Evolutionary conservation across 2,888 invertebrate species (phyloP).

Genomic region (Cephus pulcher): DNA sequence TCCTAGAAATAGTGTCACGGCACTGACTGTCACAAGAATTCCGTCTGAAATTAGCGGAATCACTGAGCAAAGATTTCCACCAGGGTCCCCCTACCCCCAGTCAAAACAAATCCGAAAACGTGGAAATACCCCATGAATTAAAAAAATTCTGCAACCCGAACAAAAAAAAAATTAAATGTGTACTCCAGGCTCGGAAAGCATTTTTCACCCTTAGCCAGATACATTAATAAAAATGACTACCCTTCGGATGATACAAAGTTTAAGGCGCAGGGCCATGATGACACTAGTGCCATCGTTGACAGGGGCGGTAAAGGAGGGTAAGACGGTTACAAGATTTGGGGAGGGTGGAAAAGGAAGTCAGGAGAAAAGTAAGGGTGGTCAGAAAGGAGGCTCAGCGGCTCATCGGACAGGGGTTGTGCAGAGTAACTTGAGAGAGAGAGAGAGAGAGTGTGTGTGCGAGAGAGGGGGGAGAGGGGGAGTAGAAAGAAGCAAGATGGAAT

Average conservation of each 20-base stretch:
- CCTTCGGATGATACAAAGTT: background rate
- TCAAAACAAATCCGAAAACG: background rate
- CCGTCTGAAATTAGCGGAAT: background rate
- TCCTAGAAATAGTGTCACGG: conserved; percentile 1
- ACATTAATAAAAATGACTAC: background rate
- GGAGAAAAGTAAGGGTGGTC: conserved; percentile 10
- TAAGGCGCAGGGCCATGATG: background rate
- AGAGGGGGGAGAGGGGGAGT: conserved; percentile 15
- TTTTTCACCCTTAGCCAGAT: background rate
- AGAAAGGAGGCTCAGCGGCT: conserved; percentile 7
- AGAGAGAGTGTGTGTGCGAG: conserved; percentile 10
- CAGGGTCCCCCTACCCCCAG: background rate
- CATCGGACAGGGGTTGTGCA: conserved; percentile 11
- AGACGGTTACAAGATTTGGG: background rate
- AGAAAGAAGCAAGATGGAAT: conserved; percentile 17
- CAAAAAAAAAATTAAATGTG: background rate
- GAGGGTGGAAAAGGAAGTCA: conserved; percentile 18
- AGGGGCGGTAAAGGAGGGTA: background rate
- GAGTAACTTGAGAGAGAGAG: conserved; percentile 14
- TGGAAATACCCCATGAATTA: background rate
- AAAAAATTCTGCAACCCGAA: background rate
- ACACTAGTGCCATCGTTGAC: background rate
- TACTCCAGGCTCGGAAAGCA: background rate
- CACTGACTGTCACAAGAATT: conserved; percentile 3
- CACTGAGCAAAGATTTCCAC: background rate